Evolutionary conservation across 1,140 invertebrate genomes (phyloP).

Genomic region (Heliothis virescens): DNA sequence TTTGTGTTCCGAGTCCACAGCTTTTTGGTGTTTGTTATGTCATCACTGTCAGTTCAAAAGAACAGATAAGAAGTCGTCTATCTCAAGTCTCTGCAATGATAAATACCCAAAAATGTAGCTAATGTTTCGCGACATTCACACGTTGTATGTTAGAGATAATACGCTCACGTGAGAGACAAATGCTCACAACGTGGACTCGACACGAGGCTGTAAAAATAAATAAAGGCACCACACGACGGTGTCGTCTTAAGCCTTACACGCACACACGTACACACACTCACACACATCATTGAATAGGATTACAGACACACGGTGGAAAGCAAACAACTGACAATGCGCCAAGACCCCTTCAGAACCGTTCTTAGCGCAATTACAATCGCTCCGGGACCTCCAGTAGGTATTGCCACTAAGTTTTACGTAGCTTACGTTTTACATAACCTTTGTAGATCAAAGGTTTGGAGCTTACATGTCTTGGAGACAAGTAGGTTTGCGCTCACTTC

Average conservation of each 20-base stretch:
- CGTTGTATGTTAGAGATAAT: slow-evolving; percentile 62
- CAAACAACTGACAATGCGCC: slow-evolving; percentile 40
- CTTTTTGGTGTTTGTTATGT: neutral
- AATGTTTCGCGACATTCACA: slow-evolving; percentile 61
- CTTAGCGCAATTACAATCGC: slow-evolving; percentile 31
- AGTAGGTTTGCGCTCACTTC: neutral
- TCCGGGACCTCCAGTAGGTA: neutral
- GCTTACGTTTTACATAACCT: slow-evolving; percentile 5
- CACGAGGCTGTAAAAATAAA: slow-evolving; percentile 69
- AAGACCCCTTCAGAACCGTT: slow-evolving; percentile 28
- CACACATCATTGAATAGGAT: slow-evolving; percentile 54
- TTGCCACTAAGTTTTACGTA: slow-evolving; percentile 12
- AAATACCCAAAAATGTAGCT: slow-evolving; percentile 56
- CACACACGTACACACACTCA: slow-evolving; percentile 49
- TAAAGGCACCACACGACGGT: slow-evolving; percentile 56
- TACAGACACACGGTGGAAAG: slow-evolving; percentile 32
- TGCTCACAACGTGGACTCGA: slow-evolving; percentile 65
- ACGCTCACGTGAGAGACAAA: slow-evolving; percentile 61
- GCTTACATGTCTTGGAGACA: neutral
- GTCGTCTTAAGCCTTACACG: slow-evolving; percentile 53
- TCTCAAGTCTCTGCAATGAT: slow-evolving; percentile 51
- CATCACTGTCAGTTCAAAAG: neutral
- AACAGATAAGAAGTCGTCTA: neutral
- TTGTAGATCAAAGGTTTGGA: neutral
- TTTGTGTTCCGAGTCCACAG: neutral